phyloP scores from a whole-genome alignment of 2,888 invertebrate species.

The Homarus gammarus region DNA sequence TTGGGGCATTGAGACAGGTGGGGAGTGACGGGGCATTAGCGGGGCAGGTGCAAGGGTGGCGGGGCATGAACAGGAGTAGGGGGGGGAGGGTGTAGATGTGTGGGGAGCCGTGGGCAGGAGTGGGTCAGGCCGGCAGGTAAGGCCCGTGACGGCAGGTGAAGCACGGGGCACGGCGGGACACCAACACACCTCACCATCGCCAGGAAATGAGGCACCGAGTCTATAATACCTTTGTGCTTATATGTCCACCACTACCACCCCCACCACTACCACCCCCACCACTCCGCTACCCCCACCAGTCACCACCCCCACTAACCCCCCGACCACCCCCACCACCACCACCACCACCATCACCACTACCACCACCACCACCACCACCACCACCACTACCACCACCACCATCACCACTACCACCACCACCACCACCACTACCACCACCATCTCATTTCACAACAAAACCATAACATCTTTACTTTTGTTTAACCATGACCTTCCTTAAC shows the following conservation, averaged over 20 bases:
- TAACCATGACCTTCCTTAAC: too few species aligned
- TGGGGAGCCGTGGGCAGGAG: not conserved
- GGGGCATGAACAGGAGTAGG: too few species aligned
- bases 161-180: conserved; percentile 32
- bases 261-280: not conserved
- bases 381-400: not conserved
- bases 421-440: too few species aligned
- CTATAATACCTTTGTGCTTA: conserved; percentile 3
- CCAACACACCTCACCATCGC: conserved; percentile 16
- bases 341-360: not conserved
- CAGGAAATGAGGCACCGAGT: conserved; percentile 39
- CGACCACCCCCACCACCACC: not conserved
- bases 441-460: too few species aligned
- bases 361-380: not conserved
- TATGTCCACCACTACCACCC: not conserved
- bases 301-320: not conserved
- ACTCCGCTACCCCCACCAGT: not conserved
- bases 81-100: not conserved
- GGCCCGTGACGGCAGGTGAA: conserved; percentile 3
- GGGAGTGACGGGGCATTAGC: not conserved
- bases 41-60: conserved; percentile 9
- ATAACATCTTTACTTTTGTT: too few species aligned
- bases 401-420: too few species aligned
- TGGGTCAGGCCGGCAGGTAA: not conserved
- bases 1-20: not conserved